Evolutionary conservation across 2,797 vertebrate species (phyloP).

Genomic region (Etheostoma nigrum): DNA sequence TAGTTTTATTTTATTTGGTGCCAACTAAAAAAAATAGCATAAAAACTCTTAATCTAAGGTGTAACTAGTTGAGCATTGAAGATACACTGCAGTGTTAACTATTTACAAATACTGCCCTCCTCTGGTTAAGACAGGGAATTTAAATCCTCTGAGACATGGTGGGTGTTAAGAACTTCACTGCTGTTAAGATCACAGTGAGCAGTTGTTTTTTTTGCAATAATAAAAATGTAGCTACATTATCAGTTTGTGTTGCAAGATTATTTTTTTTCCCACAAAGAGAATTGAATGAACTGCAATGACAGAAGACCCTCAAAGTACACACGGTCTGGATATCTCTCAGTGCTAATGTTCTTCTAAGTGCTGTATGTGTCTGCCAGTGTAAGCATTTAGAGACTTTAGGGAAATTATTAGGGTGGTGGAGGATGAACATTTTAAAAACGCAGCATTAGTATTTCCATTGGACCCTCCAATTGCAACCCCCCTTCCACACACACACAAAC

Average conservation of each 20-base stretch:
- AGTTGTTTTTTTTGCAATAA: constrained; percentile 15
- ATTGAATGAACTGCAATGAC: constrained; percentile 26
- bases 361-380: constrained; percentile 44
- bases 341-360: constrained; percentile 43
- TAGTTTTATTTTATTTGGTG: constrained; percentile 61
- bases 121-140: constrained; percentile 56
- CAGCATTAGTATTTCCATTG: background rate
- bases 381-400: constrained; percentile 35
- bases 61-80: constrained; percentile 45
- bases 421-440: background rate
- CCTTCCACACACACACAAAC: background rate
- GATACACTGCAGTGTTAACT: constrained; percentile 58
- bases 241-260: constrained; percentile 11
- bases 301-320: constrained; percentile 16
- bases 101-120: constrained; percentile 77
- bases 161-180: constrained; percentile 38
- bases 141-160: constrained; percentile 40
- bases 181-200: constrained; percentile 61
- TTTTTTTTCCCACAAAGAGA: constrained; percentile 23
- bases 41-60: constrained; percentile 45
- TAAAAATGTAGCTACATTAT: constrained; percentile 41
- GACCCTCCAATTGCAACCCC: background rate
- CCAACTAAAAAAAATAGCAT: constrained; percentile 60
- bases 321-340: constrained; percentile 22
- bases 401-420: background rate